Base-by-base conservation (phyloP, 2,797 vertebrate species). In the Enteromius fasciolatus region DNA sequence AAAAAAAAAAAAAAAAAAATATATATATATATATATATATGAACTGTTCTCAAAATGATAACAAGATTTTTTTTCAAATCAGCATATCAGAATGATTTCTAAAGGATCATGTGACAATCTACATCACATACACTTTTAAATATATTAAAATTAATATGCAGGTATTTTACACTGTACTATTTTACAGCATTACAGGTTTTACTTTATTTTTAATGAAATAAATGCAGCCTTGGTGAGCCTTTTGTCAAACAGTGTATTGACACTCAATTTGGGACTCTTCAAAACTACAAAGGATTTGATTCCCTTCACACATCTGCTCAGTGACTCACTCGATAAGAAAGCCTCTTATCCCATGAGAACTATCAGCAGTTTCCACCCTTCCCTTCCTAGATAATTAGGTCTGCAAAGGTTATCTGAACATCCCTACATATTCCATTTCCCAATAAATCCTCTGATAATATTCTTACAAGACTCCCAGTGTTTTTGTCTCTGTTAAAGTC, bases 311-410 rank as follows among this genome's bases (percentile, higher is more conserved):
- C 59, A 75, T 78, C 63, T 84, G 46, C 48, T 78, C 39, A 66
- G 25, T 86, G 87, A 91, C 76, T 89, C 85, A 89, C 20, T 84
- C 17, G 12, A 59, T 81, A 78, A 82, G 80, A 88, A 89, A 83
- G 87, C 88, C 82, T 89, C 89, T 90, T 90, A 92, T 66, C 76
- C 33, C 72, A 83, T 59, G 76, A 68, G 77, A 86, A 82, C 83
- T 84, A 79, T 88, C 87, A 89, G 88, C 87, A 89, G 81, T 88
- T 89, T 90, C 87, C 84, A 87, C 20, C 44, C 54, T 76, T 70
- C 77, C 78, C 52, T 64, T 48, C 57, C 50, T 23, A 39, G n/a
- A 66, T 64, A 23, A 46, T 44, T 63, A 23, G 33, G 8, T 10
- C 82, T 68, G 54, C 72, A 80, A 82, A 85, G 86, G 70, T 88